Evolutionary conservation across 2,113 vertebrate genomes (phyloP).

Genomic region (Malaclemys terrapin): DNA sequence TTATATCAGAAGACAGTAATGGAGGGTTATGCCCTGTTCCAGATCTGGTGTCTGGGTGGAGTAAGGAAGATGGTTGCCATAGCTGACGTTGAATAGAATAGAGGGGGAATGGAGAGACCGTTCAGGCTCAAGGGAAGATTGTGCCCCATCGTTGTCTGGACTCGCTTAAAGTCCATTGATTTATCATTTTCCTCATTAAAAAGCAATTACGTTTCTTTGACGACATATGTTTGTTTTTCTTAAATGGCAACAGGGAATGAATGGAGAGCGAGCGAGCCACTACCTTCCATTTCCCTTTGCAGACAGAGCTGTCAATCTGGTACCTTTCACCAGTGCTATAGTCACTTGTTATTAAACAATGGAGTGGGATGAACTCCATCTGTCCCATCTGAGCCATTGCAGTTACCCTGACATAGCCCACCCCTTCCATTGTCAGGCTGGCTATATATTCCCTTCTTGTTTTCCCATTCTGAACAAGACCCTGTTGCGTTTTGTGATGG

Average conservation of each 20-base stretch:
- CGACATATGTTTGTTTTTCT: no score
- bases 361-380: not conserved
- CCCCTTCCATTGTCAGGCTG: not conserved
- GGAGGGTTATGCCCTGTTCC: no score
- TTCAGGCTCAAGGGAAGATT: accelerated
- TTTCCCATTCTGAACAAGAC: not conserved
- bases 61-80: not conserved
- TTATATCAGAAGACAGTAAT: no score
- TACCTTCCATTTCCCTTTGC: not conserved
- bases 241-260: not conserved
- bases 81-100: not conserved
- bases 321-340: not conserved
- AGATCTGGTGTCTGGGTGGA: not conserved
- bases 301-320: accelerated
- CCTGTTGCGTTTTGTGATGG: not conserved
- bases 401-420: not conserved
- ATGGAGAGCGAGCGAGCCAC: not conserved
- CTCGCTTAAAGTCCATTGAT: accelerated
- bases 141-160: accelerated
- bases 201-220: not conserved
- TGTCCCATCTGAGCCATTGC: not conserved
- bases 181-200: not conserved
- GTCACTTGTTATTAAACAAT: not conserved
- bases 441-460: not conserved
- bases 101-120: not conserved